Conservation (phyloP, 2,113 vertebrate species). For the human region DNA sequence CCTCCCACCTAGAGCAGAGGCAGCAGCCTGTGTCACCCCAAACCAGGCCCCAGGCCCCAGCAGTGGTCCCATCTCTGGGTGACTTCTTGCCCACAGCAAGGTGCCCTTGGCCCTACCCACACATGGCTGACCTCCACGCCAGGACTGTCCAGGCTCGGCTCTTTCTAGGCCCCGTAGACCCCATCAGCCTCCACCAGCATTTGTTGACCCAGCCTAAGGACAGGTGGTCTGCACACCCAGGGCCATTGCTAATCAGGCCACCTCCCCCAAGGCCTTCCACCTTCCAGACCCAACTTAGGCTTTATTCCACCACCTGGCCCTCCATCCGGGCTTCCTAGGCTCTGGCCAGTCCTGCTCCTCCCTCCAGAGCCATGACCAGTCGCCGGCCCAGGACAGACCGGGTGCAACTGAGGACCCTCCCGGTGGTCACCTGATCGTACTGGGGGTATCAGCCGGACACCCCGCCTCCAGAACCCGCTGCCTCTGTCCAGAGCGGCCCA, state of each 20-base stretch:
- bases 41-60: not conserved
- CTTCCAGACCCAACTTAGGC: not conserved
- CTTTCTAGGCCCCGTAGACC: not conserved
- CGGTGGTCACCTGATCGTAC: not conserved
- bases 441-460: not conserved
- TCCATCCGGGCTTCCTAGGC: not conserved
- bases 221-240: not conserved
- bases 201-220: not conserved
- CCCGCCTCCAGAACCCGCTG: not conserved
- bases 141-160: not conserved
- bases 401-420: not conserved
- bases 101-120: slow-evolving; percentile 65
- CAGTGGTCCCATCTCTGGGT: not conserved
- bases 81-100: slow-evolving; percentile 8
- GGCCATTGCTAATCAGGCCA: not conserved
- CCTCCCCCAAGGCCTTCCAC: not conserved
- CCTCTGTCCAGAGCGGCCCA: not conserved
- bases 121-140: not conserved
- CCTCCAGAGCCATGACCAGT: no score
- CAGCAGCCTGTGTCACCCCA: not conserved
- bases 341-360: not conserved
- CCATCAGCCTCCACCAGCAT: not conserved
- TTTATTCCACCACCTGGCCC: not conserved
- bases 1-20: no score
- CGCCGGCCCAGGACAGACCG: accelerated